Conservation (phyloP, 2,113 vertebrate species). For the Forbesichthys agassizii region DNA sequence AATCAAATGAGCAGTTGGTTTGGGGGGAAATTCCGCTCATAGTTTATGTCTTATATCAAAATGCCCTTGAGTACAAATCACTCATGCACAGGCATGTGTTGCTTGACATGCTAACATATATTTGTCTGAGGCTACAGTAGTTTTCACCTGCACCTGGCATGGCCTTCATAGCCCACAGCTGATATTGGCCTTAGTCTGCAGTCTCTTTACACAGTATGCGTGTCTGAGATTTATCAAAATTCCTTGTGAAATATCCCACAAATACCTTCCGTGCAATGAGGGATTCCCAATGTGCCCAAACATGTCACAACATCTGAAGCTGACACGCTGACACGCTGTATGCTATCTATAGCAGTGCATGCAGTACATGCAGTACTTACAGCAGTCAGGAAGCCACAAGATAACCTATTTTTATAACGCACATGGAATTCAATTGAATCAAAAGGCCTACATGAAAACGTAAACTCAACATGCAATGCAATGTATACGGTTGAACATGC, state of each 20-base stretch:
- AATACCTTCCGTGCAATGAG: constrained; percentile 4
- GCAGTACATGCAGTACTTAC: neutral
- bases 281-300: constrained; percentile 34
- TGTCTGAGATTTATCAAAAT: constrained; percentile 50
- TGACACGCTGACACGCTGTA: constrained; percentile 6
- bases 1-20: neutral
- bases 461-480: no score
- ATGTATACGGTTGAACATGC: no score
- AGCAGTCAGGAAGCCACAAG: constrained; percentile 6
- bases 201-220: constrained; percentile 27
- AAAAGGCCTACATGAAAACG: no score
- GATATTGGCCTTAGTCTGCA: constrained; percentile 16
- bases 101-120: constrained; percentile 42
- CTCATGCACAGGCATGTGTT: constrained; percentile 3
- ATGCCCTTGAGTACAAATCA: constrained; percentile 32
- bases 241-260: constrained; percentile 25
- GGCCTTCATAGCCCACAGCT: constrained; percentile 39
- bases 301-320: constrained; percentile 25
- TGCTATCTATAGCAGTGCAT: neutral
- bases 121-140: constrained; percentile 46
- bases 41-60: constrained; percentile 30
- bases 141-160: constrained; percentile 33
- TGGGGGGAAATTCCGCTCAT: no score
- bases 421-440: neutral
- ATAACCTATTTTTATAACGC: constrained; percentile 9